Conservation (phyloP, 1,140 invertebrate genomes). For the Papilio xuthus region DNA sequence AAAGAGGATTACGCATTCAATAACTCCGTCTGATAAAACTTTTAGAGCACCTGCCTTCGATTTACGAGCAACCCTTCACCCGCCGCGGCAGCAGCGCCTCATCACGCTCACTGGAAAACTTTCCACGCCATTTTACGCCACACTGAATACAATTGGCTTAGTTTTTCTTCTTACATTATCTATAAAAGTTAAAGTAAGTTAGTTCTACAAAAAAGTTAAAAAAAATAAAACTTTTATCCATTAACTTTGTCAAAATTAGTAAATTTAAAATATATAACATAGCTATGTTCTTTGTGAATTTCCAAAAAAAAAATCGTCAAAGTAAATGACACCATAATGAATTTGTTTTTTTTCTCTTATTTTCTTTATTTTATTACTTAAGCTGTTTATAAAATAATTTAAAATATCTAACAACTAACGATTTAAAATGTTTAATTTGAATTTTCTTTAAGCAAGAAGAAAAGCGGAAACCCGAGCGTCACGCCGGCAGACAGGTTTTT, state of each 20-base stretch:
- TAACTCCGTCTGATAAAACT: conserved; percentile 71
- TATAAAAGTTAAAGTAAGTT: not conserved
- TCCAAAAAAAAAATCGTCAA: no score
- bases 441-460: conserved; percentile 31
- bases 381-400: not conserved
- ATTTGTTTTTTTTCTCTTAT: no score
- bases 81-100: conserved; percentile 15
- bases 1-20: conserved; percentile 76
- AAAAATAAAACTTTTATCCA: not conserved
- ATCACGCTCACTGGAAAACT: conserved; percentile 45
- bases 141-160: conserved; percentile 51
- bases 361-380: no score
- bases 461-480: conserved; percentile 39
- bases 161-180: conserved; percentile 36
- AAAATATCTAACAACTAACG: not conserved
- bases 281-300: no score
- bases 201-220: not conserved
- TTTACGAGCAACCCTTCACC: conserved; percentile 68
- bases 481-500: conserved; percentile 50
- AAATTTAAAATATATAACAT: not conserved
- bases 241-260: not conserved
- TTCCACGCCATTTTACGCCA: conserved; percentile 57
- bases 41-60: conserved; percentile 67
- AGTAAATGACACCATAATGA: no score
- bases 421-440: conserved; percentile 21